phyloP scores from a whole-genome alignment of 2,797 vertebrate species.

The Lepus oiostolus region DNA sequence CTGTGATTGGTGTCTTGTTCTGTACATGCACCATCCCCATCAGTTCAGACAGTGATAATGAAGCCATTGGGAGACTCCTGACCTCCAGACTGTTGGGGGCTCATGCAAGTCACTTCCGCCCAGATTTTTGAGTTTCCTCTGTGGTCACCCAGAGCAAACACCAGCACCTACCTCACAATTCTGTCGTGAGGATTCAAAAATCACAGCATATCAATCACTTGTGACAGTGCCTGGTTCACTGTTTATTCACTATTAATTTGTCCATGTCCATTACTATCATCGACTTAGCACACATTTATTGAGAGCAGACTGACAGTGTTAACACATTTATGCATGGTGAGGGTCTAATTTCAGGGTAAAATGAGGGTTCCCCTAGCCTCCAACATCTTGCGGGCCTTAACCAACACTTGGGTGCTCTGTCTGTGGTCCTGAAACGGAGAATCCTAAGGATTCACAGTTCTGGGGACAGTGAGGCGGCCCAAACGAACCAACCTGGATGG shows the following conservation, averaged over 20 bases:
- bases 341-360: neutral
- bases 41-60: neutral
- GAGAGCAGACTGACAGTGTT: neutral
- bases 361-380: neutral
- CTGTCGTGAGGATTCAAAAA: neutral
- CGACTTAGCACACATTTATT: neutral
- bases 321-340: neutral
- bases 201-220: neutral
- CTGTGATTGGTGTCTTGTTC: neutral
- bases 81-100: neutral
- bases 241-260: neutral
- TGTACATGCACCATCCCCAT: neutral
- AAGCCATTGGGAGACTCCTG: neutral
- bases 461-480: neutral
- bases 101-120: neutral
- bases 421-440: neutral
- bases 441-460: neutral
- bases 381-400: neutral
- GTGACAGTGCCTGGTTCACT: neutral
- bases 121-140: neutral
- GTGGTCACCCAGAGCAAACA: neutral
- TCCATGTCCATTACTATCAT: neutral
- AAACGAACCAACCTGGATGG: rapidly evolving
- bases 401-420: neutral
- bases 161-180: neutral